Conservation (phyloP, 2,113 vertebrate species). For the Suncus etruscus region DNA sequence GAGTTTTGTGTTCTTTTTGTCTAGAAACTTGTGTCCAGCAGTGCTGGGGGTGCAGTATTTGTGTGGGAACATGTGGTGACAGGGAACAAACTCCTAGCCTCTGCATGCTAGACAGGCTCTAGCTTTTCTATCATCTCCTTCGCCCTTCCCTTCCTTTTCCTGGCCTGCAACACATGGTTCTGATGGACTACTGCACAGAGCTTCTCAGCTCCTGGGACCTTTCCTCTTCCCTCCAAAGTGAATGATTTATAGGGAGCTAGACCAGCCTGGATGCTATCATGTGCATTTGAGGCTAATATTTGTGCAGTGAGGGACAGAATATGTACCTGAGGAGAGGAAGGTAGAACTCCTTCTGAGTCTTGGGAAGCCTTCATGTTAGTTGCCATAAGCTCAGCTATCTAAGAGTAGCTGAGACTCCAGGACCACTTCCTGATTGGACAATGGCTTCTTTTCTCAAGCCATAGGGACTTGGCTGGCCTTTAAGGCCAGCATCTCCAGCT, state of each 20-base stretch:
- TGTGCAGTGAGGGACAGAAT: slow-evolving; percentile 13
- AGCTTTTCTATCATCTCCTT: too few relatives aligned
- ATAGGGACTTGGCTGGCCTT: slow-evolving; percentile 76
- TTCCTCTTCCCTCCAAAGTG: neutral
- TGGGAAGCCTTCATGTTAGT: slow-evolving; percentile 50
- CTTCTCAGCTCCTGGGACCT: neutral
- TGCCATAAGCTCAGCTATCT: slow-evolving; percentile 56
- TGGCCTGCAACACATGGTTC: neutral
- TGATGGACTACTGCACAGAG: neutral
- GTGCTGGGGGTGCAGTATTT: slow-evolving; percentile 42
- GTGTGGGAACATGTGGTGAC: too few relatives aligned
- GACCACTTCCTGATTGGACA: slow-evolving; percentile 80
- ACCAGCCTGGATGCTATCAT: slow-evolving; percentile 40
- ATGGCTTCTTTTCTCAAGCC: slow-evolving; percentile 75
- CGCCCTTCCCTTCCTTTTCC: neutral
- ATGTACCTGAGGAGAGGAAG: neutral
- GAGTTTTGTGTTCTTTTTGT: slow-evolving; percentile 54
- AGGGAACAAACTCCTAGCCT: too few relatives aligned
- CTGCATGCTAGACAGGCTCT: too few relatives aligned
- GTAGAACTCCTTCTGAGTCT: slow-evolving; percentile 57
- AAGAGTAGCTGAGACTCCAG: slow-evolving; percentile 64
- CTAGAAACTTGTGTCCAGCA: slow-evolving; percentile 4
- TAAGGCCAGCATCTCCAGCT: slow-evolving; percentile 58
- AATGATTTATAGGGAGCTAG: neutral
- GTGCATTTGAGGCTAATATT: slow-evolving; percentile 17